A percentile compares a stretch with the other conserved stretches of the same genome.
Conservation (phyloP, 2,888 invertebrate genomes). For the Drosophila demipolita region DNA sequence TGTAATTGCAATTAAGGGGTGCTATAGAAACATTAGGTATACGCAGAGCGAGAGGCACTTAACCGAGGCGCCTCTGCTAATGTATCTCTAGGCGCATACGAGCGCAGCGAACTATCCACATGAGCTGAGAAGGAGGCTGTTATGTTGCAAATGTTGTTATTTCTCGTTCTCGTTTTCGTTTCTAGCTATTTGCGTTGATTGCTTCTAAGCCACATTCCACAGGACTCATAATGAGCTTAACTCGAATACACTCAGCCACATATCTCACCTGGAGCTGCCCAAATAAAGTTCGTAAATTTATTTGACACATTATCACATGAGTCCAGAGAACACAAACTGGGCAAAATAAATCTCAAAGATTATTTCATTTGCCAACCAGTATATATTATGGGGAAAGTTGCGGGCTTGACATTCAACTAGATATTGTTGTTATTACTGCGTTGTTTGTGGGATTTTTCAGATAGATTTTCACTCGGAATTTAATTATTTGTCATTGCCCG, state of each 20-base stretch:
- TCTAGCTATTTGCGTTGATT: conserved; percentile 56
- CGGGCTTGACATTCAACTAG: conserved; percentile 23
- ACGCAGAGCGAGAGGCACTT: conserved; percentile 26
- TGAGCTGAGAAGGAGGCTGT: background rate
- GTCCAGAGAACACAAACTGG: conserved; percentile 9
- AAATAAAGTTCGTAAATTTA: conserved; percentile 32
- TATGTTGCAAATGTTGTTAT: conserved; percentile 1
- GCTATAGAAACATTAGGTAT: background rate
- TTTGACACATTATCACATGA: background rate
- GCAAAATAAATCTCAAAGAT: conserved; percentile 15
- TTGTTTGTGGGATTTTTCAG: conserved; percentile 51
- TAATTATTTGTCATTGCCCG: conserved; percentile 61
- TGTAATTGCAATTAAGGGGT: conserved; percentile 3
- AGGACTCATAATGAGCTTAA: conserved; percentile 71
- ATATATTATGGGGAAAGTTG: conserved; percentile 34
- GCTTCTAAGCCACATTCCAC: conserved; percentile 43
- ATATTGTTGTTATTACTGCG: conserved; percentile 30
- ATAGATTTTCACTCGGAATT: conserved; percentile 49
- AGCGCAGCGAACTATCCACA: conserved; percentile 17
- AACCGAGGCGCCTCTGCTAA: conserved; percentile 12
- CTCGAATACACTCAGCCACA: conserved; percentile 24
- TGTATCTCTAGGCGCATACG: conserved; percentile 14
- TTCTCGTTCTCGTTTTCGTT: conserved; percentile 2
- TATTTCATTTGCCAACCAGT: conserved; percentile 6
- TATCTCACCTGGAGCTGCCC: conserved; percentile 19